Conservation (phyloP, 2,113 vertebrate genomes). For the Salminus brasiliensis region DNA sequence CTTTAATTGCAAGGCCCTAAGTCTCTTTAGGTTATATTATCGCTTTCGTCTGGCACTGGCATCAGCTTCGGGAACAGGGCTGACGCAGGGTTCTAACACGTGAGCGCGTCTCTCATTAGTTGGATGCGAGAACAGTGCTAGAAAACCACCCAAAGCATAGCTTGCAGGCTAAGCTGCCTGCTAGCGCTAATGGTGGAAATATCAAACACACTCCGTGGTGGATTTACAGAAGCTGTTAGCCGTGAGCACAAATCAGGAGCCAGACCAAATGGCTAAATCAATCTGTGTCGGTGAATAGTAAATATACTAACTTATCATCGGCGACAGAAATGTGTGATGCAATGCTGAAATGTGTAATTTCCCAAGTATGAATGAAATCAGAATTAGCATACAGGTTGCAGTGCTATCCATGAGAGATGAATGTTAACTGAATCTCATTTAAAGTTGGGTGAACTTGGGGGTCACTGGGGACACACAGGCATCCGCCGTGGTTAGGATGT, state of each 20-base stretch:
- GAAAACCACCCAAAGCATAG: background rate
- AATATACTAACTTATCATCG: background rate
- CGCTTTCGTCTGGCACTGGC: slow-evolving; percentile 3
- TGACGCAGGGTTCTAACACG: background rate
- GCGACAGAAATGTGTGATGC: background rate
- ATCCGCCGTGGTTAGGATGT: no score
- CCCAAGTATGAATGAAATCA: no score
- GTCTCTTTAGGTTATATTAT: slow-evolving; percentile 21
- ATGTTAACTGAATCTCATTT: no score
- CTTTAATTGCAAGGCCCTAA: slow-evolving; percentile 11
- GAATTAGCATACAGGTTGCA: no score
- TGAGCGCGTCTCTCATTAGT: background rate
- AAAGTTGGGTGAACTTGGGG: no score
- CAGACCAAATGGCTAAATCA: background rate
- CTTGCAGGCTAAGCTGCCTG: slow-evolving; percentile 3
- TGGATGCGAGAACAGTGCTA: background rate
- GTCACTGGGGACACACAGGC: no score
- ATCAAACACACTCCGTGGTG: background rate
- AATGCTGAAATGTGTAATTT: background rate
- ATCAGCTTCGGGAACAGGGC: background rate
- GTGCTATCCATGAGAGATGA: no score
- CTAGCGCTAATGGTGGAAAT: background rate
- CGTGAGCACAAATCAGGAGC: background rate
- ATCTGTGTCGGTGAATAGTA: background rate
- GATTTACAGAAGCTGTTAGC: background rate